A percentile compares a stretch with the other conserved stretches of the same genome.
Conservation (phyloP, 2,888 invertebrate species). For the Esperia sulphurella region DNA sequence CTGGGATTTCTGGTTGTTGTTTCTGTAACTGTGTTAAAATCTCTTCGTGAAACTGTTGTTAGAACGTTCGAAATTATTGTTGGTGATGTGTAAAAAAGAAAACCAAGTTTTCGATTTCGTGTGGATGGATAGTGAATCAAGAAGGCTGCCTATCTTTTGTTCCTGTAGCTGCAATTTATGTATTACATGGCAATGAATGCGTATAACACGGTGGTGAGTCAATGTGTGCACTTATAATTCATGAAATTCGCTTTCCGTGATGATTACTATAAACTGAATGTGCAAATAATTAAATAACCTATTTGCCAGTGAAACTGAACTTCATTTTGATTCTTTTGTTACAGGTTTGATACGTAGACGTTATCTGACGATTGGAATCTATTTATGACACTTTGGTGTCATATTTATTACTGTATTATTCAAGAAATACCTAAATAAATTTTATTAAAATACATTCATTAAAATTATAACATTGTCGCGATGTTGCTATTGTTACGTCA, state of each 20-base stretch:
- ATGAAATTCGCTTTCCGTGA: slow-evolving; percentile 26
- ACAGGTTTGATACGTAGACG: slow-evolving; percentile 41
- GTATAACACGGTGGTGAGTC: slow-evolving; percentile 37
- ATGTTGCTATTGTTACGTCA: slow-evolving; percentile 40
- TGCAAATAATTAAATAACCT: slow-evolving; percentile 59
- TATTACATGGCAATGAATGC: slow-evolving; percentile 33
- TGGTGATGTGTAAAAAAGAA: slow-evolving; percentile 31
- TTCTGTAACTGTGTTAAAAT: slow-evolving; percentile 38
- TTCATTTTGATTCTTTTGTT: slow-evolving; percentile 75
- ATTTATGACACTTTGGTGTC: slow-evolving; percentile 27
- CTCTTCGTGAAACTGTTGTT: slow-evolving; percentile 28
- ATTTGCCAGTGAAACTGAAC: slow-evolving; percentile 54
- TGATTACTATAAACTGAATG: slow-evolving; percentile 27
- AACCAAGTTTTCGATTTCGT: slow-evolving; percentile 17
- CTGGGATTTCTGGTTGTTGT: slow-evolving; percentile 41
- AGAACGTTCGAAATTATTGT: slow-evolving; percentile 21
- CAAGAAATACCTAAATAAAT: slow-evolving; percentile 20
- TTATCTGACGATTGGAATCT: slow-evolving; percentile 29
- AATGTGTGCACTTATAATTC: slow-evolving; percentile 39
- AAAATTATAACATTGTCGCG: slow-evolving; percentile 26
- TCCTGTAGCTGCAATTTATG: slow-evolving; percentile 43
- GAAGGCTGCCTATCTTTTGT: slow-evolving; percentile 39
- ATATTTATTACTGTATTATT: slow-evolving; percentile 32
- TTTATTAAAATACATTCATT: slow-evolving; percentile 21
- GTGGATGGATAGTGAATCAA: slow-evolving; percentile 33